phyloP scores from a whole-genome alignment of 1,140 invertebrate genomes.

The Adelges cooleyi region DNA sequence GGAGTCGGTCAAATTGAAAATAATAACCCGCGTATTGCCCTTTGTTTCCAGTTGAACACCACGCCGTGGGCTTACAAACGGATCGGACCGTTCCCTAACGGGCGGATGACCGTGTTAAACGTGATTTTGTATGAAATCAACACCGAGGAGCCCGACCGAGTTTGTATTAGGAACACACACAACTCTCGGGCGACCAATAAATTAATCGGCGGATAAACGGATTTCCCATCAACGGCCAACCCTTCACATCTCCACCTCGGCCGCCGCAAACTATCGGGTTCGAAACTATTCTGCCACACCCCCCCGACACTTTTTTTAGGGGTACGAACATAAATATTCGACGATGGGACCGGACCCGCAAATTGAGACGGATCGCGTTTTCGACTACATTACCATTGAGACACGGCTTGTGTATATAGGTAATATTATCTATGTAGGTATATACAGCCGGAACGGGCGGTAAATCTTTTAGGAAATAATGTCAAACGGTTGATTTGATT shows the following conservation, averaged over 20 bases:
- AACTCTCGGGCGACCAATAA: slow-evolving; percentile 12
- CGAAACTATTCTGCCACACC: neutral
- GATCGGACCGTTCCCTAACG: no score
- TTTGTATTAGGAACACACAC: no score
- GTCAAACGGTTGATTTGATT: slow-evolving; percentile 26
- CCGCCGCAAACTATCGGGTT: neutral
- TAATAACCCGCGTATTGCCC: no score
- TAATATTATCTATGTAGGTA: no score
- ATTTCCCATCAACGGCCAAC: neutral
- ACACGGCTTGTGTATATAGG: neutral
- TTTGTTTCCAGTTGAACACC: no score
- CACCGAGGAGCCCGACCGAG: no score
- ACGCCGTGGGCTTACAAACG: no score
- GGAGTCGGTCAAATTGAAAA: no score
- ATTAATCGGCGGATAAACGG: slow-evolving; percentile 16
- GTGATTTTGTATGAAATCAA: no score
- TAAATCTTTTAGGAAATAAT: slow-evolving; percentile 16
- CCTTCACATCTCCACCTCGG: neutral
- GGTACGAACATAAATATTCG: slow-evolving; percentile 9
- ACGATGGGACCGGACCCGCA: neutral
- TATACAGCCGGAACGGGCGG: neutral
- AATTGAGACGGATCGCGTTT: slow-evolving; percentile 29
- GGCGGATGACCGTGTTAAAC: no score
- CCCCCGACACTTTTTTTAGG: neutral
- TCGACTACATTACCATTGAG: slow-evolving; percentile 19